Base-by-base conservation (phyloP, 2,797 vertebrate species). In the Discoglossus pictus region DNA sequence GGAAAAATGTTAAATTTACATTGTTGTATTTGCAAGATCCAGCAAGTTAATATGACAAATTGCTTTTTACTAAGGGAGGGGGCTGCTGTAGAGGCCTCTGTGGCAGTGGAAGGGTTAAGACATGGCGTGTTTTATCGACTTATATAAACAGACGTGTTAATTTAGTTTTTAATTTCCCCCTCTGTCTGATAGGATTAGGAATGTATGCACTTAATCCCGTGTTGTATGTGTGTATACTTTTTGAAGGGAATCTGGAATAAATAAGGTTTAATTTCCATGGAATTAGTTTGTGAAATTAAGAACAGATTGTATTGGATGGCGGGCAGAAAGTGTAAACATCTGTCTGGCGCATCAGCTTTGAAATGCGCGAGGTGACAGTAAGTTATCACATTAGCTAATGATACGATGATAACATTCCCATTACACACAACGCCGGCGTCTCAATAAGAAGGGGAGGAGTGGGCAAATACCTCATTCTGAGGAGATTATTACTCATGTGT, bases 281-380 rank as follows among this genome's bases (percentile, higher is more conserved):
- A 68, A 52, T 68, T 60, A 52, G 55, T 60, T 42, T 13, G 34
- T 12, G 36, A 68, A 61, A 61, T 68, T 43, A 40, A 56, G 38
- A 60, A 68, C 65, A 68, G 65, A 47, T 55, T 65, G 40, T 47
- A 55, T n/a, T n/a, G n/a, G 27, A 61, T 68, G 47, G 38, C 6
- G 4, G 18, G 46, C 56, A 61, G n/a, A n/a, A 54, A 68, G 65
- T 51, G 38, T 60, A 52, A 68, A 60, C 65, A 54, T 61, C 39
- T 68, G 55, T 52, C 15, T 7, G 16, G 38, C 42, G 54, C 5
- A 54, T 39, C 20, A 38, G 21, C 52, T 12, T 38, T 15, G 10
- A 21, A 31, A 59, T 9, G 36, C 52, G 55, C 15, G 55, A 43
- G 47, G 65, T 0, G 43, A 60, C 46, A 34, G 25, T 23, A 52